Percentiles rank a stretch among this genome's conserved stretches.
These are phyloP conservation scores for Podarcis siculus DNA, from an alignment of 2,797 vertebrate species.

Conservation along the genomic window DNA sequence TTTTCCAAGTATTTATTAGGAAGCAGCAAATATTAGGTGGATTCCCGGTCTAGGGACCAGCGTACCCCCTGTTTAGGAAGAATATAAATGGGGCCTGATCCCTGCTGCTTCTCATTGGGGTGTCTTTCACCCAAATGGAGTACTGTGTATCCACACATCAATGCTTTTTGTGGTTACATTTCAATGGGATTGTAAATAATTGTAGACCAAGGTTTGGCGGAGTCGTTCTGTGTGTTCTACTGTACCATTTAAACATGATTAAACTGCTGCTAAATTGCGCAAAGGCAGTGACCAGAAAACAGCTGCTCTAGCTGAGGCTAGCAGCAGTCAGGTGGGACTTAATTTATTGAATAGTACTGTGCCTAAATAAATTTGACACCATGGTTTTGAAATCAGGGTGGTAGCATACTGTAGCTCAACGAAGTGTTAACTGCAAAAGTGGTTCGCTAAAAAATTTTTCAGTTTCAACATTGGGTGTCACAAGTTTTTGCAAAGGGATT, in stretches of 20 bases:
- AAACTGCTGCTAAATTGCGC: background rate
- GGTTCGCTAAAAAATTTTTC: fast-evolving
- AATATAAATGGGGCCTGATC: background rate
- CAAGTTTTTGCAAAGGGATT: slow-evolving; percentile 19
- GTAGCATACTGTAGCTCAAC: background rate
- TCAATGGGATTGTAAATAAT: background rate
- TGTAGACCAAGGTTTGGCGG: background rate
- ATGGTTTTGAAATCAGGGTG: background rate
- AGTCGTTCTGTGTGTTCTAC: slow-evolving; percentile 34
- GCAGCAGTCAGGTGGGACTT: background rate
- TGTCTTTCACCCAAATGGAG: slow-evolving; percentile 41
- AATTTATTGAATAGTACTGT: background rate
- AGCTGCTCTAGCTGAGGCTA: background rate
- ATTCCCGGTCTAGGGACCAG: background rate
- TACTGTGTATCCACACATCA: background rate
- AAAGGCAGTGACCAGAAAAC: background rate
- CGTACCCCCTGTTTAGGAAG: slow-evolving; percentile 29
- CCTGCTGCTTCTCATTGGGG: slow-evolving; percentile 27
- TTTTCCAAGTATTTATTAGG: background rate
- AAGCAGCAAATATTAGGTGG: background rate
- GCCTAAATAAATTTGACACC: background rate
- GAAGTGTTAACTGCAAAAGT: background rate
- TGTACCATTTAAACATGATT: background rate
- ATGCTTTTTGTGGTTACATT: slow-evolving; percentile 34
- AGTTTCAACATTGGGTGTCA: fast-evolving